Conservation (phyloP, 2,113 vertebrate genomes). For the Thunnus thynnus region DNA sequence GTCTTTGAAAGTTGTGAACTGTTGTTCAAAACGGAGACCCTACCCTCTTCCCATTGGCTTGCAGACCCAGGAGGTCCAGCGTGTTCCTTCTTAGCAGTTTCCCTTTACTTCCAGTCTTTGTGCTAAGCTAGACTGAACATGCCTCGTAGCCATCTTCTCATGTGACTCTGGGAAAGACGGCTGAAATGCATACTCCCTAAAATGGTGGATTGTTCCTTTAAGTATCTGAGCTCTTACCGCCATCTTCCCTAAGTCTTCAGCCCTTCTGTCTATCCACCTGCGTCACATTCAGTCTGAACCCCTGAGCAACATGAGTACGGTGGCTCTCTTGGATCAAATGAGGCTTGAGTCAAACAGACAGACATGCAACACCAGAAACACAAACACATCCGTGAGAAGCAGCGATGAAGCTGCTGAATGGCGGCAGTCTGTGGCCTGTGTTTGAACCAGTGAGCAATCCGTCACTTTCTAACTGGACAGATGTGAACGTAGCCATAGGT, state of each 20-base stretch:
- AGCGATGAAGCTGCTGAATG: background rate
- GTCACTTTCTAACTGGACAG: slow-evolving; percentile 16
- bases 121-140: too few species aligned
- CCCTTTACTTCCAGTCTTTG: too few species aligned
- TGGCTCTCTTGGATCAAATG: slow-evolving; percentile 59
- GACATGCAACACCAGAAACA: background rate
- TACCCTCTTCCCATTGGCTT: too few species aligned
- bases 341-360: slow-evolving; percentile 21
- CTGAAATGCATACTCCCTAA: too few species aligned
- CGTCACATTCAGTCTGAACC: slow-evolving; percentile 51
- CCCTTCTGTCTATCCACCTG: background rate
- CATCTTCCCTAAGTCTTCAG: background rate
- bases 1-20: too few species aligned
- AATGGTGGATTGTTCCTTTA: background rate
- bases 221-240: background rate
- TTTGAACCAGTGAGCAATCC: slow-evolving; percentile 50
- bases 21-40: too few species aligned
- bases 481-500: slow-evolving; percentile 7
- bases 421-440: slow-evolving; percentile 49
- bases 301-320: slow-evolving; percentile 4
- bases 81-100: too few species aligned
- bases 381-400: background rate
- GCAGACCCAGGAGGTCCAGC: too few species aligned
- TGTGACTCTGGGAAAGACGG: too few species aligned
- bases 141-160: too few species aligned